A percentile compares a stretch with the other conserved stretches of the same genome.
Evolutionary conservation across 2,888 invertebrate species (phyloP).

Genomic region (Meliscaeva auricollis): DNA sequence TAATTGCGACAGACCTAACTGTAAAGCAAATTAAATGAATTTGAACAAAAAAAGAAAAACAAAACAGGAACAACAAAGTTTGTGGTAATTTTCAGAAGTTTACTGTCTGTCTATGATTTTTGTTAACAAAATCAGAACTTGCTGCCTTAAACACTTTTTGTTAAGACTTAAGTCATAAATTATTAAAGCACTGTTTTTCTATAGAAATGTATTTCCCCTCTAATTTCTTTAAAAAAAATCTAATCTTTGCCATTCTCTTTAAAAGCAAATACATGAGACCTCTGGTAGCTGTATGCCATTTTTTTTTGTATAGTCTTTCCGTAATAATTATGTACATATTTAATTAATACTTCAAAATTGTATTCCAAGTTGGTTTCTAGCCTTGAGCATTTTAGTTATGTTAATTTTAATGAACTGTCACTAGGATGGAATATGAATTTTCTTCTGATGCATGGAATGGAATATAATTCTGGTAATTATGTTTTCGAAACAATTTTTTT

Average conservation of each 20-base stretch:
- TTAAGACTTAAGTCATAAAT: too few relatives aligned
- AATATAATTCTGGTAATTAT: not conserved
- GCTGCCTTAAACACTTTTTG: too few relatives aligned
- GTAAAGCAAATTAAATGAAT: not conserved
- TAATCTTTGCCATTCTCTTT: not conserved
- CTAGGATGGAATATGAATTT: constrained; percentile 1
- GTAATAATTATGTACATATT: constrained; percentile 15
- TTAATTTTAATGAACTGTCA: constrained; percentile 28
- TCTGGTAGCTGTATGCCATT: not conserved
- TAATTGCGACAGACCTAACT: not conserved
- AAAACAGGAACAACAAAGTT: too few relatives aligned
- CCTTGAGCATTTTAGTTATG: constrained; percentile 22
- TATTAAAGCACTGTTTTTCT: too few relatives aligned
- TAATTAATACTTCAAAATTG: not conserved
- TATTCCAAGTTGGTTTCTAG: not conserved
- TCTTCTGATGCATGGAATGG: not conserved
- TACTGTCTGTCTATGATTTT: too few relatives aligned
- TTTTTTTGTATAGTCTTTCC: not conserved
- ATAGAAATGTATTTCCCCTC: not conserved
- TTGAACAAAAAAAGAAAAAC: too few relatives aligned
- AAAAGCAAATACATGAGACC: not conserved
- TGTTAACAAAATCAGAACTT: too few relatives aligned
- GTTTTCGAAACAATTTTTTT: not conserved
- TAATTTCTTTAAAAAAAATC: not conserved
- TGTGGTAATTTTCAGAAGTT: too few relatives aligned